Evolutionary conservation across 2,888 invertebrate genomes (phyloP).

Genomic region (Apocheima hispidaria): DNA sequence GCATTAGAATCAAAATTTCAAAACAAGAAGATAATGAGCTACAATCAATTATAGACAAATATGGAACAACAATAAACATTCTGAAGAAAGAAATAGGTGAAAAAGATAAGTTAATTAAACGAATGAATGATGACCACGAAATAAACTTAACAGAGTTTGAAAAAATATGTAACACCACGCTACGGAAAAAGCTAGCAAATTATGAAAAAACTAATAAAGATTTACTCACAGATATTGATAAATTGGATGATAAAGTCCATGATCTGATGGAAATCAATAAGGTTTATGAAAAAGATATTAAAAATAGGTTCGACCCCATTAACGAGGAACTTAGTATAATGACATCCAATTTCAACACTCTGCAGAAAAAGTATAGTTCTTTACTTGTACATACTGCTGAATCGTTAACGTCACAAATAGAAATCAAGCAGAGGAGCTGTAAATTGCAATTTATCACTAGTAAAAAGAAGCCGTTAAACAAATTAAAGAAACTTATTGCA

Average conservation of each 20-base stretch:
- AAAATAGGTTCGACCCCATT: too few relatives aligned
- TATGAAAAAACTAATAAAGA: neutral
- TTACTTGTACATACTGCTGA: neutral
- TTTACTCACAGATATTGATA: neutral
- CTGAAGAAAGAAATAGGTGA: neutral
- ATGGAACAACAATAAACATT: neutral
- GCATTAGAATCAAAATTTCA: too few relatives aligned
- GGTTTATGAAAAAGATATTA: neutral
- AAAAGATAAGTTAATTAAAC: neutral
- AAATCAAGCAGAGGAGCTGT: neutral
- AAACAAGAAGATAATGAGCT: neutral
- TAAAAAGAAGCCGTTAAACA: neutral
- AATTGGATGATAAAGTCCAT: neutral
- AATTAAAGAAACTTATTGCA: neutral
- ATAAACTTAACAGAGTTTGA: neutral
- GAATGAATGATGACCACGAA: neutral
- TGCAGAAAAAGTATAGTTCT: conserved; percentile 2
- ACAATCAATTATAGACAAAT: neutral
- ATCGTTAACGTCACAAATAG: neutral
- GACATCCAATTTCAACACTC: too few relatives aligned
- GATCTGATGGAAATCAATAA: neutral
- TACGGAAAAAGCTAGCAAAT: neutral
- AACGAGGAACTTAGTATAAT: too few relatives aligned
- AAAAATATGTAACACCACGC: neutral
- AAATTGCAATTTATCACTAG: neutral